These are phyloP conservation scores for Perizoma affinitatum DNA, from an alignment of 2,888 invertebrate genomes.

Conservation along the genomic window DNA sequence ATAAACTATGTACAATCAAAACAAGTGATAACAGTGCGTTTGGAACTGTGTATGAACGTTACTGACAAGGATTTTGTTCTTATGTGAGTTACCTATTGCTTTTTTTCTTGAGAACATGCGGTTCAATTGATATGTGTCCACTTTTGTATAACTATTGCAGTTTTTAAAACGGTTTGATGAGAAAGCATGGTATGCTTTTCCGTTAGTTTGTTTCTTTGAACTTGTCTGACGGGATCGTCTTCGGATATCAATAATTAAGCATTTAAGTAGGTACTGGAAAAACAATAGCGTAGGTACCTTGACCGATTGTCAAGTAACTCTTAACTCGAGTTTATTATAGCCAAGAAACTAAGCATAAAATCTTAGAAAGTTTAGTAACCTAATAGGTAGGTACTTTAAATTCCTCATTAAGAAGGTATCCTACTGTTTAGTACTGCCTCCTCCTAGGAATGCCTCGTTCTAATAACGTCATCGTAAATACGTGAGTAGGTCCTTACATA, in stretches of 20 bases:
- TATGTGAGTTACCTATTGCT: slow-evolving; percentile 47
- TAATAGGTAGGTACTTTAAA: not conserved
- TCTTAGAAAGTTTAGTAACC: too few species aligned
- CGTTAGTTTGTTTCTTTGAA: slow-evolving; percentile 74
- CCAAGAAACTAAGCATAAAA: too few species aligned
- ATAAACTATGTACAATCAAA: slow-evolving; percentile 45
- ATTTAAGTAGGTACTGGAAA: not conserved
- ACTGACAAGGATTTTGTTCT: slow-evolving; percentile 50
- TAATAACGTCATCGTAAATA: too few species aligned
- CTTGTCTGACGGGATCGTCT: slow-evolving; percentile 35
- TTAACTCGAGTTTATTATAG: too few species aligned
- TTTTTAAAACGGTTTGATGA: slow-evolving; percentile 46
- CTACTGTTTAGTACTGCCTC: too few species aligned
- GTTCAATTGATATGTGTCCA: slow-evolving; percentile 19
- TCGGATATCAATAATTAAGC: not conserved
- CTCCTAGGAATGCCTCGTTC: too few species aligned
- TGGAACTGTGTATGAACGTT: slow-evolving; percentile 46
- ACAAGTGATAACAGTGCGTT: slow-evolving; percentile 49
- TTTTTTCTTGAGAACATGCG: slow-evolving; percentile 37
- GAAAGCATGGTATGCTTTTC: slow-evolving; percentile 66
- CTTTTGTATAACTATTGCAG: slow-evolving; percentile 15
- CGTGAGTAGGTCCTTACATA: too few species aligned
- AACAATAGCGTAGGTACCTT: too few species aligned
- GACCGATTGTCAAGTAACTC: too few species aligned
- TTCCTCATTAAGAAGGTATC: too few species aligned